Conservation (phyloP, 2,888 invertebrate species). For the Drosophila greeni region DNA sequence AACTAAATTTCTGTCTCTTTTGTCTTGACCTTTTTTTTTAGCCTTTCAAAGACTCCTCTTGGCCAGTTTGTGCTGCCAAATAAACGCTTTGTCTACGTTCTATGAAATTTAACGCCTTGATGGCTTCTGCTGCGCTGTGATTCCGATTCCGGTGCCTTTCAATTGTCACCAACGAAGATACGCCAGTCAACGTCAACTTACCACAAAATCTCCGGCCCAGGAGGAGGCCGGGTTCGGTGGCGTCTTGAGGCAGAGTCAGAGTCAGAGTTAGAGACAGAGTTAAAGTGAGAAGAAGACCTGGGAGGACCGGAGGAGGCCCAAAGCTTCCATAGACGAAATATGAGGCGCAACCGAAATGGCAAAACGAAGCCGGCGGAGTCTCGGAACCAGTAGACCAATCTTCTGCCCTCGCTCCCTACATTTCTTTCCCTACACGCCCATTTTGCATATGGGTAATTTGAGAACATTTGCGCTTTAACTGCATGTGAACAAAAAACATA, state of each 20-base stretch:
- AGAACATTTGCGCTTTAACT: conserved; percentile 72
- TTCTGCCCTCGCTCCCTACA: conserved; percentile 14
- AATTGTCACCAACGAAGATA: conserved; percentile 48
- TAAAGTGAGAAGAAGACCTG: conserved; percentile 1
- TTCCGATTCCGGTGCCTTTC: conserved; percentile 49
- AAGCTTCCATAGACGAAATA: conserved; percentile 69
- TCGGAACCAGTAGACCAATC: conserved; percentile 54
- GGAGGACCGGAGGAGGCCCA: conserved; percentile 29
- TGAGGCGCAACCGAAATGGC: conserved; percentile 69
- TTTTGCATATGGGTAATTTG: conserved; percentile 73
- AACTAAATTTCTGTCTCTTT: no score
- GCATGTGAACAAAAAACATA: conserved; percentile 54
- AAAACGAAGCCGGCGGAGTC: conserved; percentile 41
- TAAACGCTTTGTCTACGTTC: conserved; percentile 33
- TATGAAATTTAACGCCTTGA: conserved; percentile 48
- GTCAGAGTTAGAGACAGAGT: conserved; percentile 11
- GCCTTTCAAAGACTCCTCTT: background rate
- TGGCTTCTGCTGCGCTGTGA: conserved; percentile 41
- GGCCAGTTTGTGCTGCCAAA: conserved; percentile 30
- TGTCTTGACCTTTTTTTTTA: background rate
- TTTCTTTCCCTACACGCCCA: conserved; percentile 3
- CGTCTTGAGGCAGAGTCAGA: conserved; percentile 51
- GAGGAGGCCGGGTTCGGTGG: conserved; percentile 43
- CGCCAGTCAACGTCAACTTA: conserved; percentile 52
- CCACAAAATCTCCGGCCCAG: conserved; percentile 50